phyloP scores from a whole-genome alignment of 2,888 invertebrate genomes.

The Nephrotoma flavescens region DNA sequence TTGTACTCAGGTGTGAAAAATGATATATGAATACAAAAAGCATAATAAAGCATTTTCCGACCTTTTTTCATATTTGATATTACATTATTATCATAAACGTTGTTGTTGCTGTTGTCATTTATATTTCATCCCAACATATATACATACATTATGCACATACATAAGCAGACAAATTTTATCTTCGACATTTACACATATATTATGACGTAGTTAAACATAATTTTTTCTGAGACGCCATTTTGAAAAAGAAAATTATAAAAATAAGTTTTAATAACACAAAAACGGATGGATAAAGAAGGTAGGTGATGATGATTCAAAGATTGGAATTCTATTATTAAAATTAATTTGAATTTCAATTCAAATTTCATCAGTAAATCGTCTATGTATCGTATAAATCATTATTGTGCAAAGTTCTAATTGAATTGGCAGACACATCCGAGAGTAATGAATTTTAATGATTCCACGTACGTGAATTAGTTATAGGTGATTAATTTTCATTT shows the following conservation, averaged over 20 bases:
- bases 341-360: neutral
- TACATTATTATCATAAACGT: neutral
- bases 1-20: constrained; percentile 12
- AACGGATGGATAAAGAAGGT: neutral
- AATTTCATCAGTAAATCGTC: neutral
- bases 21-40: neutral
- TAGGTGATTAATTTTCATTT: neutral
- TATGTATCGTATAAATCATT: neutral
- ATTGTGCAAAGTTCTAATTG: neutral
- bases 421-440: neutral
- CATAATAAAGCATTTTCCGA: neutral
- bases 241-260: neutral
- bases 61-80: neutral
- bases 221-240: neutral
- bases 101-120: neutral
- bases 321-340: neutral
- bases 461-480: neutral
- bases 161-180: neutral
- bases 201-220: neutral
- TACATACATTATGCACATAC: neutral
- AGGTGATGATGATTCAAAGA: neutral
- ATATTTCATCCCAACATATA: neutral
- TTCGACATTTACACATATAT: neutral
- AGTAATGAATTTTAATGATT: neutral
- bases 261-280: neutral